A percentile compares a stretch with the other conserved stretches of the same genome.
These are phyloP conservation scores for Siderastrea radians DNA, from an alignment of 92 coral and sea anemone genomes.

Conservation along the genomic window DNA sequence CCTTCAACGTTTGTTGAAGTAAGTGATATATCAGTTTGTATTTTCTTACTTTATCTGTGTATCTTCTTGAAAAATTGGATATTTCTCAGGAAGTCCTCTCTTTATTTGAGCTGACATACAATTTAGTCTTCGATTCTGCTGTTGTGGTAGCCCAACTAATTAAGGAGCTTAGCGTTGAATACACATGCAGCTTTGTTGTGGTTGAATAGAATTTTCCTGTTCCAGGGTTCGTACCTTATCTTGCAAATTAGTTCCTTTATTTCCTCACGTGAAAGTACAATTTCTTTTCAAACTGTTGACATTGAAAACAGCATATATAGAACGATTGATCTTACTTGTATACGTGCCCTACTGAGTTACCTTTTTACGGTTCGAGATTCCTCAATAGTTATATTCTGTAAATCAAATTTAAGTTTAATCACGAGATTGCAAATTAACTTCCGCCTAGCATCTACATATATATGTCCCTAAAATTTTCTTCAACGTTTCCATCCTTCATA, in stretches of 20 bases:
- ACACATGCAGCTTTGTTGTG: not conserved
- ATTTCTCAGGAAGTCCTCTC: not conserved
- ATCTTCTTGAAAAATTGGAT: slow-evolving; percentile 23
- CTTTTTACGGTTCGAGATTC: not conserved
- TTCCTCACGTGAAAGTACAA: not conserved
- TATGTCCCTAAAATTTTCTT: not conserved
- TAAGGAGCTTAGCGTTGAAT: not conserved
- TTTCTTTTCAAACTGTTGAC: not conserved
- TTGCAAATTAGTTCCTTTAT: not conserved
- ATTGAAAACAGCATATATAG: not conserved
- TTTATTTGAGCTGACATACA: slow-evolving; percentile 26
- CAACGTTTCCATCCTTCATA: not conserved
- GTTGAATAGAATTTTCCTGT: not conserved
- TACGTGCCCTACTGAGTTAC: too few relatives aligned
- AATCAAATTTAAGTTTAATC: not conserved
- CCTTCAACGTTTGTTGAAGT: slow-evolving; percentile 88
- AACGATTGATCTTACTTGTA: not conserved
- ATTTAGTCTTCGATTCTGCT: not conserved
- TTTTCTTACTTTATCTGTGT: slow-evolving; percentile 16
- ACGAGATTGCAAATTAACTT: not conserved
- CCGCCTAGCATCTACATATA: not conserved
- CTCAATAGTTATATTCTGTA: not conserved
- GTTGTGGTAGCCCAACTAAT: slow-evolving; percentile 14
- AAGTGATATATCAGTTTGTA: slow-evolving; percentile 30
- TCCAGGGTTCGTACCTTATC: not conserved